Conservation (phyloP, 2,113 vertebrate species). For the Cinclus cinclus region DNA sequence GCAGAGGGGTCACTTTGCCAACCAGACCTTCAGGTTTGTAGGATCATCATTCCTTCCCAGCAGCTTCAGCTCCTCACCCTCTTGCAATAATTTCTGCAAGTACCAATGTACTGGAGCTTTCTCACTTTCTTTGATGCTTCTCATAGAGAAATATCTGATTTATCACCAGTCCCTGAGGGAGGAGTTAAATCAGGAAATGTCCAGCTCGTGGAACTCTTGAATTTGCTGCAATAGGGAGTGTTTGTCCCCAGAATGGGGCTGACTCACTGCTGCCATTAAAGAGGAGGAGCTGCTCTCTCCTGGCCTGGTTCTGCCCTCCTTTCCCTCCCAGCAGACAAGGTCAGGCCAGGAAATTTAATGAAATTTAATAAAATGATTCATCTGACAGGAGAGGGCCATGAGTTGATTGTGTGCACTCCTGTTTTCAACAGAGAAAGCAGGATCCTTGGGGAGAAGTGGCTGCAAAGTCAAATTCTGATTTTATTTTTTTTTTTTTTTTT, state of each 20-base stretch:
- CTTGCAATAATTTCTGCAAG: background rate
- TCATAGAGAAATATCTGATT: background rate
- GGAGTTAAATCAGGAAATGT: background rate
- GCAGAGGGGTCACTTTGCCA: background rate
- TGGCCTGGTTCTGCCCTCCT: background rate
- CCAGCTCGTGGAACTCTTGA: background rate
- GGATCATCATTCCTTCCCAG: fast-evolving
- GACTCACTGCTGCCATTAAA: background rate
- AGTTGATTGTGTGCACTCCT: background rate
- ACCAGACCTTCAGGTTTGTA: background rate
- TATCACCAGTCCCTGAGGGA: background rate
- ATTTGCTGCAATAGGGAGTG: background rate
- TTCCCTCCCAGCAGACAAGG: background rate
- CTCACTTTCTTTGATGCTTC: background rate
- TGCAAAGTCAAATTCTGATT: background rate
- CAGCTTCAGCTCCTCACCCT: background rate
- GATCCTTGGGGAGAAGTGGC: background rate
- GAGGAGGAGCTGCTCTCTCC: background rate
- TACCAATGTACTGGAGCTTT: background rate
- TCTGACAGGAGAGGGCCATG: background rate
- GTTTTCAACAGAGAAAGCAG: background rate
- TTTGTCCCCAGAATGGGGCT: background rate
- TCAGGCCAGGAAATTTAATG: background rate
- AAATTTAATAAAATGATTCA: background rate
- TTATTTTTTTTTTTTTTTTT: background rate